phyloP scores from a whole-genome alignment of 2,797 vertebrate genomes.

The Anguilla pacifica region DNA sequence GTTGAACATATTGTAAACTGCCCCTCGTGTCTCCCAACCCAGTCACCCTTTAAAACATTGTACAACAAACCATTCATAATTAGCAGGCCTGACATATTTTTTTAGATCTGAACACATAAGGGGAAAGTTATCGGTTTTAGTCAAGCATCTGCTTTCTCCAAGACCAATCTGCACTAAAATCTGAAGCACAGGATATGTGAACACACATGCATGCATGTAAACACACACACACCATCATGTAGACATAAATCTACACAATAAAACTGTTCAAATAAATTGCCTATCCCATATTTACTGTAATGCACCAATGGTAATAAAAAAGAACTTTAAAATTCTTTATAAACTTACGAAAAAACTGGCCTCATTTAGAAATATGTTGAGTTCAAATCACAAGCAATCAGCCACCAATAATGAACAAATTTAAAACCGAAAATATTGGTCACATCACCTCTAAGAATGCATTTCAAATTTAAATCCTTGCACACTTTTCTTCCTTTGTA shows the following conservation, averaged over 20 bases:
- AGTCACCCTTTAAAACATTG: background rate
- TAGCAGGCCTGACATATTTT: background rate
- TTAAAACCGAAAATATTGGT: background rate
- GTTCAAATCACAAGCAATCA: slow-evolving; percentile 50
- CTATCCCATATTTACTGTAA: slow-evolving; percentile 41
- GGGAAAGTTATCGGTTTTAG: background rate
- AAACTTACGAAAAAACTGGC: slow-evolving; percentile 59
- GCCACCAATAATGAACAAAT: background rate
- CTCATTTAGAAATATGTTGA: slow-evolving; percentile 67
- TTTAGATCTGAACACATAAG: background rate
- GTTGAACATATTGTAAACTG: background rate
- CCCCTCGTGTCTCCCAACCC: background rate
- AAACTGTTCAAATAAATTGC: slow-evolving; percentile 21
- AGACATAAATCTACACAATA: slow-evolving; percentile 11
- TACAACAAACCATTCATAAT: background rate
- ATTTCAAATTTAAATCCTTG: background rate
- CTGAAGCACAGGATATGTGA: slow-evolving; percentile 30
- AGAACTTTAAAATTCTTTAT: slow-evolving; percentile 69
- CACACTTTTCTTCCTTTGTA: background rate
- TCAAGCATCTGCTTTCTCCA: background rate
- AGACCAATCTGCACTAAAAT: slow-evolving; percentile 32
- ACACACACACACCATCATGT: slow-evolving; percentile 35
- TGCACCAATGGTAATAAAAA: slow-evolving; percentile 30
- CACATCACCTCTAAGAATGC: background rate
- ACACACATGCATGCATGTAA: slow-evolving; percentile 26